These are phyloP conservation scores for Phrynosoma blainvillii DNA, from an alignment of 2,113 vertebrate genomes.

Conservation along the genomic window DNA sequence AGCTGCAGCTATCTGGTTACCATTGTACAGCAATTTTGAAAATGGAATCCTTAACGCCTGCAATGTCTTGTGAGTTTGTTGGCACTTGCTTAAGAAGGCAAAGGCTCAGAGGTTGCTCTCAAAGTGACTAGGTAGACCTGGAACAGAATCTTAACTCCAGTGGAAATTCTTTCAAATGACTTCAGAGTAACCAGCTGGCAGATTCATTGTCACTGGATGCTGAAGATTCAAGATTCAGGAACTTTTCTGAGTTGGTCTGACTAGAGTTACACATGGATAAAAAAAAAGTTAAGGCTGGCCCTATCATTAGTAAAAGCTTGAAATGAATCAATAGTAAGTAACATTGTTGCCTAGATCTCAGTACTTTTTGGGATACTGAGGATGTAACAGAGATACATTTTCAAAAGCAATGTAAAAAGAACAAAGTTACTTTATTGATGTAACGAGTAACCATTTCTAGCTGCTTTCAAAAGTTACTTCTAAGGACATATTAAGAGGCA, in stretches of 20 bases:
- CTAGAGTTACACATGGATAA: not conserved
- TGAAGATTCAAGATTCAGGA: not conserved
- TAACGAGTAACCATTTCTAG: too few relatives aligned
- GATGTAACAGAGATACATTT: too few relatives aligned
- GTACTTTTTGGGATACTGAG: too few relatives aligned
- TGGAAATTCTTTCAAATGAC: not conserved
- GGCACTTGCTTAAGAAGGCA: conserved; percentile 3
- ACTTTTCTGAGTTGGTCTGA: not conserved
- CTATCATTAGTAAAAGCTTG: too few relatives aligned
- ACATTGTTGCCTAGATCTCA: too few relatives aligned
- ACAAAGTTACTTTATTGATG: too few relatives aligned
- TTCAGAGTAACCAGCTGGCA: not conserved
- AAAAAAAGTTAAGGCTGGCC: not conserved
- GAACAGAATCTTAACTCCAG: not conserved
- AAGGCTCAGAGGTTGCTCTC: not conserved
- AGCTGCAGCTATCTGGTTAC: conserved; percentile 48
- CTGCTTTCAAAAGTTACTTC: too few relatives aligned
- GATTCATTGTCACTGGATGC: not conserved
- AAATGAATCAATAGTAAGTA: too few relatives aligned
- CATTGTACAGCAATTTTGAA: conserved; percentile 1
- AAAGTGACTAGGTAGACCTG: rapidly evolving
- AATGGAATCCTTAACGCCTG: conserved; percentile 33
- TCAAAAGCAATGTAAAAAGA: too few relatives aligned
- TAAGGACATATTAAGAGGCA: too few relatives aligned
- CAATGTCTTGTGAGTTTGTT: conserved; percentile 23